Percentiles rank a stretch among this genome's conserved stretches.
phyloP scores from a whole-genome alignment of 2,888 invertebrate genomes.

The Sinopyrophorus schimmeli region DNA sequence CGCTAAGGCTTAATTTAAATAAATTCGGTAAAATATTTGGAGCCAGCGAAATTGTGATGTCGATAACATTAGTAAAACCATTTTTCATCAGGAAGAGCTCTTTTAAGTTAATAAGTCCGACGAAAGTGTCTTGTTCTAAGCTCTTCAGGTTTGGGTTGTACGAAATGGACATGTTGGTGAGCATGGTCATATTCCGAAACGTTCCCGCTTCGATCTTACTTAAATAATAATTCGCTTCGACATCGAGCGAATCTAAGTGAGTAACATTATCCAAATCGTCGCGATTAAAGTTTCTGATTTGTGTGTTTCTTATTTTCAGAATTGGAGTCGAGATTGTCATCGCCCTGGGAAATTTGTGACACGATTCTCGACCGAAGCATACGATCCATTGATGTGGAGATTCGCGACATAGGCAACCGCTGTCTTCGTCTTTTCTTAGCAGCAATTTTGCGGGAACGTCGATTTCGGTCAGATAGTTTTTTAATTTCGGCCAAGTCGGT shows the following conservation, averaged over 20 bases:
- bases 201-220: slow-evolving; percentile 56
- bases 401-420: slow-evolving; percentile 60
- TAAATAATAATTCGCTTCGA: slow-evolving; percentile 62
- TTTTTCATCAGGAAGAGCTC: slow-evolving; percentile 61
- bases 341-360: slow-evolving; percentile 58
- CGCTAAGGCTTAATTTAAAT: slow-evolving; percentile 57
- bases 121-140: slow-evolving; percentile 57
- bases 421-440: slow-evolving; percentile 16
- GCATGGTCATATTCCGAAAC: slow-evolving; percentile 57
- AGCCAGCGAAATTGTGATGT: slow-evolving; percentile 56
- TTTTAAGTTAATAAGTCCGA: slow-evolving; percentile 58
- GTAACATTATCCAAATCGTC: slow-evolving; percentile 54
- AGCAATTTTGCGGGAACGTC: neutral
- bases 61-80: slow-evolving; percentile 57
- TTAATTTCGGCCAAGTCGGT: slow-evolving; percentile 24
- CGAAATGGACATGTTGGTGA: slow-evolving; percentile 61
- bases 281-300: slow-evolving; percentile 53
- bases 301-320: slow-evolving; percentile 58
- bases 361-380: slow-evolving; percentile 61
- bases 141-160: slow-evolving; percentile 58
- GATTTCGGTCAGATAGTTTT: slow-evolving; percentile 6
- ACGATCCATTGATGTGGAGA: slow-evolving; percentile 52
- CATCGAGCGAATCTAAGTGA: slow-evolving; percentile 55
- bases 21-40: slow-evolving; percentile 57
- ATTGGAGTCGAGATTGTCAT: slow-evolving; percentile 52